Evolutionary conservation across 2,797 vertebrate genomes (phyloP).

Genomic region (Rhabdophis nuchalis): DNA sequence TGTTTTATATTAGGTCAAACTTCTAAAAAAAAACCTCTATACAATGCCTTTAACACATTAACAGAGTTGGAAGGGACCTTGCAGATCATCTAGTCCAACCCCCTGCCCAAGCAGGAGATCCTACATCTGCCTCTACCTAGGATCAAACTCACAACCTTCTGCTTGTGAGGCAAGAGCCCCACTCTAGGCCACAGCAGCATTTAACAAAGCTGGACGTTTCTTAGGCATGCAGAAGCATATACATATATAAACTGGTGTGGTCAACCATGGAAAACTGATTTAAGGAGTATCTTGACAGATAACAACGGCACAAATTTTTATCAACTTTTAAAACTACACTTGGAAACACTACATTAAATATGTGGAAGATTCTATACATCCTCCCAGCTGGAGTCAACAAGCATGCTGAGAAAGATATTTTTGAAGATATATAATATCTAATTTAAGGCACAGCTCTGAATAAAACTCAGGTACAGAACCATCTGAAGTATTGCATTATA

Average conservation of each 20-base stretch:
- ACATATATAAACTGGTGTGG: neutral
- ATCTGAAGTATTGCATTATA: neutral
- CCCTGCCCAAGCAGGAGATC: too few species aligned
- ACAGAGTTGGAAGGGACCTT: too few species aligned
- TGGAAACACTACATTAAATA: slow-evolving; percentile 53
- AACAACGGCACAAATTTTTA: slow-evolving; percentile 27
- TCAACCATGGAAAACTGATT: slow-evolving; percentile 34
- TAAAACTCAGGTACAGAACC: slow-evolving; percentile 37
- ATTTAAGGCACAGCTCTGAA: slow-evolving; percentile 37
- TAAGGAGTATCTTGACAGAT: slow-evolving; percentile 44
- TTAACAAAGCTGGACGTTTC: slow-evolving; percentile 35
- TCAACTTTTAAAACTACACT: slow-evolving; percentile 43
- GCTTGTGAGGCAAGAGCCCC: too few species aligned
- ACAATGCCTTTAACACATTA: slow-evolving; percentile 33
- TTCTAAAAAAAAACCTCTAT: slow-evolving; percentile 41
- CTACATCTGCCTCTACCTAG: too few species aligned
- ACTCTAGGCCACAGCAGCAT: too few species aligned
- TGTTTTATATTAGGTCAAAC: slow-evolving; percentile 38
- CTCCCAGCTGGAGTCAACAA: slow-evolving; percentile 35
- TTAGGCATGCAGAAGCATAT: neutral
- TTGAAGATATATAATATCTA: slow-evolving; percentile 31
- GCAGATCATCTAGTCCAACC: too few species aligned
- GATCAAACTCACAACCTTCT: too few species aligned
- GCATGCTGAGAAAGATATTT: slow-evolving; percentile 37
- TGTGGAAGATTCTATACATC: slow-evolving; percentile 39